phyloP scores from a whole-genome alignment of 2,797 vertebrate genomes.

The Tragopan temminckii region DNA sequence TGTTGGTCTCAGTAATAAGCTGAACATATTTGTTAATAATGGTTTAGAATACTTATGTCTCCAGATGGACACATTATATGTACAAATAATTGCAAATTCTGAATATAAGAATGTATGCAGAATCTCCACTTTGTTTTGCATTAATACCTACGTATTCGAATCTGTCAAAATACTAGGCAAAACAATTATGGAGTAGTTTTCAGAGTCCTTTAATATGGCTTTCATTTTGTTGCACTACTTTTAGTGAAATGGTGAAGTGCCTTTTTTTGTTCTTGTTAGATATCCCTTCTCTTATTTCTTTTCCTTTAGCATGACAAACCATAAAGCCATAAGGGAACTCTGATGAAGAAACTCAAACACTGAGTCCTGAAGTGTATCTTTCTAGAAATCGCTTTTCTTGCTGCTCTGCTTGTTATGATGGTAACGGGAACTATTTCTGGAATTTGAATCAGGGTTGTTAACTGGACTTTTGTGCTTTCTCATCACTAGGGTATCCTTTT shows the following conservation, averaged over 20 bases:
- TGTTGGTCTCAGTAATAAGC: neutral
- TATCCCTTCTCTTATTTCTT: neutral
- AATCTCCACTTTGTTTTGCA: neutral
- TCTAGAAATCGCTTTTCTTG: neutral
- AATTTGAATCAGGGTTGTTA: neutral
- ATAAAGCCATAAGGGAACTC: neutral
- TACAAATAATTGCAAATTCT: neutral
- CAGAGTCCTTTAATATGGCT: neutral
- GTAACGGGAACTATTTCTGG: constrained; percentile 1
- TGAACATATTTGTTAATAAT: constrained; percentile 22
- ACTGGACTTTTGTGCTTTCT: neutral
- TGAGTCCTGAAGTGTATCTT: neutral
- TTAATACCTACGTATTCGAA: neutral
- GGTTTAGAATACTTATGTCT: neutral
- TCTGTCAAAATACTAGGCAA: neutral
- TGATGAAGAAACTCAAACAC: neutral
- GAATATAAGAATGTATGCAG: neutral
- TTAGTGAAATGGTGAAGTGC: neutral
- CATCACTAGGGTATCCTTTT: neutral
- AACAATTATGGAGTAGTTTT: neutral
- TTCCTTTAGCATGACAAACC: neutral
- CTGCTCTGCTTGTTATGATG: neutral
- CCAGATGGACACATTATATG: neutral
- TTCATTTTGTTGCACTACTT: constrained; percentile 3
- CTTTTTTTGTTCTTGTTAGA: neutral